phyloP scores from a whole-genome alignment of 1,140 invertebrate species.

The Manduca sexta region DNA sequence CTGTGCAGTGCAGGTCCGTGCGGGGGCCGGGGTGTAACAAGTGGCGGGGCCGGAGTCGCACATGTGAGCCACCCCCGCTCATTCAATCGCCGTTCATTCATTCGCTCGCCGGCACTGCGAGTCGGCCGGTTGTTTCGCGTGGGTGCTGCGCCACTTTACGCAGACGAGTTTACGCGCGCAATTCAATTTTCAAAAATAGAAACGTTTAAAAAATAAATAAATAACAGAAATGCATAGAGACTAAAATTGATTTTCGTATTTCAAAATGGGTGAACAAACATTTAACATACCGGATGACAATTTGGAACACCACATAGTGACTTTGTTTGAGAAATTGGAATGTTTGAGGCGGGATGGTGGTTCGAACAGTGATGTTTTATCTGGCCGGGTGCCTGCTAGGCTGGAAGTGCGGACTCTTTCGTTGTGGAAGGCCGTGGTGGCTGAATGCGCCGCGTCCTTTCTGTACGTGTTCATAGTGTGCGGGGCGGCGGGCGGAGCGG shows the following conservation, averaged over 20 bases:
- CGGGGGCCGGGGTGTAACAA: constrained; percentile 64
- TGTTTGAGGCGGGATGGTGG: constrained; percentile 74
- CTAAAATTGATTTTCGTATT: constrained; percentile 4
- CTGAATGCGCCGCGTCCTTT: constrained; percentile 90
- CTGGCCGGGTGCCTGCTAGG: constrained; percentile 74
- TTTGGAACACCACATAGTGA: constrained; percentile 83
- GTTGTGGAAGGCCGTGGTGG: constrained; percentile 89
- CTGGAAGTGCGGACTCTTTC: constrained; percentile 88
- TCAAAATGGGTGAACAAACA: constrained; percentile 54
- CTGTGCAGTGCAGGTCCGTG: constrained; percentile 43
- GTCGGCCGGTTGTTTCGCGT: constrained; percentile 25
- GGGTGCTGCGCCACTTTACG: constrained; percentile 13
- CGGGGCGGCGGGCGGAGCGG: constrained; percentile 81
- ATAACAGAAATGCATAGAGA: constrained; percentile 25
- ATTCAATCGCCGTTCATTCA: constrained; percentile 39
- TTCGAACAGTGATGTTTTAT: constrained; percentile 41
- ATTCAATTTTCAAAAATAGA: constrained; percentile 14
- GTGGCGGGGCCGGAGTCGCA: constrained; percentile 47
- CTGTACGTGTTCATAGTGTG: constrained; percentile 90
- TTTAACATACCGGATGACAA: constrained; percentile 71
- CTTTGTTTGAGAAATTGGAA: constrained; percentile 83
- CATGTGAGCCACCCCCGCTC: constrained; percentile 37
- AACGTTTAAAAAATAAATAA: constrained; percentile 9
- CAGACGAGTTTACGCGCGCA: constrained; percentile 34
- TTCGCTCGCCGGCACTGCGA: constrained; percentile 30